Percentiles rank a stretch among this genome's conserved stretches.
phyloP scores from a whole-genome alignment of 1,140 invertebrate species.

The Trachymyrmex cornetzi region DNA sequence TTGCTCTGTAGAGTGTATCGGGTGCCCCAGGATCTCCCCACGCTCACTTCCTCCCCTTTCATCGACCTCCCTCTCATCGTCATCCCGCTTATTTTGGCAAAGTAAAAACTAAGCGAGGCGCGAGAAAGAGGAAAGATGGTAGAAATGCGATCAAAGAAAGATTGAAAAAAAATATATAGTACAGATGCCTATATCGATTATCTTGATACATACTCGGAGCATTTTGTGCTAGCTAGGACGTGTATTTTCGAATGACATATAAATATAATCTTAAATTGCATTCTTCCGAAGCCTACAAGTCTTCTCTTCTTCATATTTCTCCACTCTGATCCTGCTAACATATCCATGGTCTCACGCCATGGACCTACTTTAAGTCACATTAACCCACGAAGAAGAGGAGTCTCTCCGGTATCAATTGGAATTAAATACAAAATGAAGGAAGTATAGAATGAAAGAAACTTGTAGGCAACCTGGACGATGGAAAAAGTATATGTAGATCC shows the following conservation, averaged over 20 bases:
- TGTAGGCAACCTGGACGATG: constrained; percentile 28
- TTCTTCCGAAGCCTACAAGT: neutral
- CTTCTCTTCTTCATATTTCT: constrained; percentile 5
- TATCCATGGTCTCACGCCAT: constrained; percentile 42
- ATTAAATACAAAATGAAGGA: constrained; percentile 73
- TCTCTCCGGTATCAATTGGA: neutral
- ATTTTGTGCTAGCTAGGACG: neutral
- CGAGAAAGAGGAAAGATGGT: neutral
- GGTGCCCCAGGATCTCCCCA: constrained; percentile 53
- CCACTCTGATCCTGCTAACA: neutral
- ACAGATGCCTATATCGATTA: neutral
- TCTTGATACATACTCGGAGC: neutral
- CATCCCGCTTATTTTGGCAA: constrained; percentile 68
- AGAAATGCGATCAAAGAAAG: neutral
- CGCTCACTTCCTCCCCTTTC: constrained; percentile 71
- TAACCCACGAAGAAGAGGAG: constrained; percentile 70
- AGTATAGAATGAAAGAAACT: constrained; percentile 19
- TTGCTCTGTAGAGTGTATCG: constrained; percentile 43
- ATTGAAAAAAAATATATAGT: neutral
- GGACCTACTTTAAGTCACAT: constrained; percentile 82
- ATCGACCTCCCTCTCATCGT: constrained; percentile 59
- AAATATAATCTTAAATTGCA: neutral
- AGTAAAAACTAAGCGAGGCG: constrained; percentile 51
- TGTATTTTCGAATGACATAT: neutral
- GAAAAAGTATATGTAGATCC: constrained; percentile 60